phyloP scores from a whole-genome alignment of 2,797 vertebrate species.

The Alcedo atthis region DNA sequence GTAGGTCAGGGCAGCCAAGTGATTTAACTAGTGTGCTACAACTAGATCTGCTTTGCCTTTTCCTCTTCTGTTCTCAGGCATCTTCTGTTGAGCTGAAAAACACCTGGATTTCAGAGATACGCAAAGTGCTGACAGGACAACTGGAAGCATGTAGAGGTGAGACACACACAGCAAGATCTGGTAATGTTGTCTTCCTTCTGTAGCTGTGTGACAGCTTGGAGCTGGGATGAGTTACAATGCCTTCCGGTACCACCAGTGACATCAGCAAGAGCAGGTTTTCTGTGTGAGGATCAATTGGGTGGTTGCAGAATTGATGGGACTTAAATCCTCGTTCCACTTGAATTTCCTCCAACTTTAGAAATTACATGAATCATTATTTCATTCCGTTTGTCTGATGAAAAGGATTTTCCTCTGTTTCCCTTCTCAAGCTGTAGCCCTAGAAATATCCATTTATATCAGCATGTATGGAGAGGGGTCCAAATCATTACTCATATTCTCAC shows the following conservation, averaged over 20 bases:
- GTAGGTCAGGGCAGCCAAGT: neutral
- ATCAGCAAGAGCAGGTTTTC: neutral
- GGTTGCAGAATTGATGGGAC: neutral
- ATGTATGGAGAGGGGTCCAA: neutral
- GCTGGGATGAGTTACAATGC: neutral
- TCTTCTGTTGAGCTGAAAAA: conserved; percentile 93
- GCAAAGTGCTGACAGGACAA: conserved; percentile 92
- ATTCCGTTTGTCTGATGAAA: neutral
- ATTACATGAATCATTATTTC: neutral
- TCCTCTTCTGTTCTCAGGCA: conserved; percentile 80
- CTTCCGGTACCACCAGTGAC: neutral
- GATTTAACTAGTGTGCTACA: neutral
- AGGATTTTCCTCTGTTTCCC: neutral
- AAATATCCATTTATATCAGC: neutral
- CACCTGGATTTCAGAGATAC: conserved; percentile 95
- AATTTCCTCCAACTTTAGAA: neutral
- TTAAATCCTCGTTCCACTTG: neutral
- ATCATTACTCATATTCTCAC: neutral
- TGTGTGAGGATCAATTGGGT: neutral
- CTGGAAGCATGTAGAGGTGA: conserved; percentile 92
- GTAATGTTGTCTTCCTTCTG: neutral
- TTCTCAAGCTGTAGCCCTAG: neutral
- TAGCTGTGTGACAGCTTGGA: neutral
- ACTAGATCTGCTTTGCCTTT: neutral
- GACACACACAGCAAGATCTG: neutral